Evolutionary conservation across 2,888 invertebrate species (phyloP).

Genomic region (Unio pictorum): DNA sequence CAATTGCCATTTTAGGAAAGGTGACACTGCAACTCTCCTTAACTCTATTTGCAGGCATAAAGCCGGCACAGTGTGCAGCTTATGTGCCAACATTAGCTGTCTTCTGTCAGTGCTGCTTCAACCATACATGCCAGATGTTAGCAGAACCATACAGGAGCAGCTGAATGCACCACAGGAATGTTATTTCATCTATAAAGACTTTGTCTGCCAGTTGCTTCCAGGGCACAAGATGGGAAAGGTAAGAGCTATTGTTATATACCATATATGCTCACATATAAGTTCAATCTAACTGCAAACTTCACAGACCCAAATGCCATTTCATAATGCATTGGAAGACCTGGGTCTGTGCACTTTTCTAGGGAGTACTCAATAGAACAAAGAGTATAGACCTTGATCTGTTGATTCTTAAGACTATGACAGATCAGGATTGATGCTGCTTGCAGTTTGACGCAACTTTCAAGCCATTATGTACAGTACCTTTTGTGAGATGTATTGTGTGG

Average conservation of each 20-base stretch:
- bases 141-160: conserved; percentile 81
- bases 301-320: too few species aligned
- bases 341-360: neutral
- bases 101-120: conserved; percentile 86
- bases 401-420: too few species aligned
- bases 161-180: conserved; percentile 77
- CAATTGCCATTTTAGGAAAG: too few species aligned
- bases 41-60: neutral
- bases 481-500: too few species aligned
- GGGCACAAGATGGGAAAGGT: conserved; percentile 89
- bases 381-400: neutral
- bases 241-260: conserved; percentile 21
- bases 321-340: neutral
- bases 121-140: conserved; percentile 92
- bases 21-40: too few species aligned
- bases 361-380: neutral
- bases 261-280: neutral
- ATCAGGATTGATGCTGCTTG: too few species aligned
- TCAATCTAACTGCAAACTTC: too few species aligned
- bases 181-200: conserved; percentile 62
- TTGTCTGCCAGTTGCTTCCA: conserved; percentile 77
- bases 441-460: too few species aligned
- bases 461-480: too few species aligned
- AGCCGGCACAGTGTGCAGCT: conserved; percentile 88
- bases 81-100: conserved; percentile 86